Percentiles rank a stretch among this genome's conserved stretches.
These are phyloP conservation scores for Dasysyrphus tricinctus DNA, from an alignment of 2,888 invertebrate species.

Conservation along the genomic window DNA sequence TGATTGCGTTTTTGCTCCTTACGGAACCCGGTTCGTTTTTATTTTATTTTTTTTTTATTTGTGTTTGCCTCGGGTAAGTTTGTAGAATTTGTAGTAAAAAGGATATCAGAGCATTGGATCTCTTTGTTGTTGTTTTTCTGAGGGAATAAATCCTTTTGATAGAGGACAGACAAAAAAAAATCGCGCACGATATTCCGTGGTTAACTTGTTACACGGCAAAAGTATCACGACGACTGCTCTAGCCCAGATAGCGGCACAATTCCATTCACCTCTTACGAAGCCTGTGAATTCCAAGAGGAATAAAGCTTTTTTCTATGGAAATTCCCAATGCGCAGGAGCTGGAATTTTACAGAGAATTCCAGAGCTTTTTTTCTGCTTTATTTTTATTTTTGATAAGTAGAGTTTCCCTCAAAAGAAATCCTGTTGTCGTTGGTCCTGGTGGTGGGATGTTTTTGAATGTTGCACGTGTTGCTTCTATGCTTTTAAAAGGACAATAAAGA, in stretches of 20 bases:
- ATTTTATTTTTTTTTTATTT: background rate
- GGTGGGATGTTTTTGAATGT: slow-evolving; percentile 29
- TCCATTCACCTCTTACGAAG: slow-evolving; percentile 70
- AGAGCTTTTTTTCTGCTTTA: slow-evolving; percentile 12
- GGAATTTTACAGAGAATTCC: slow-evolving; percentile 37
- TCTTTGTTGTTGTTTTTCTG: slow-evolving; percentile 1
- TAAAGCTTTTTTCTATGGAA: slow-evolving; percentile 49
- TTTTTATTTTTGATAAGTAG: background rate
- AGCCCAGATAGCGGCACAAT: slow-evolving; percentile 74
- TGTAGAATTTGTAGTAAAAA: slow-evolving; percentile 21
- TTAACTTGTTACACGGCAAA: slow-evolving; percentile 73
- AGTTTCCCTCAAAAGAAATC: slow-evolving; percentile 9
- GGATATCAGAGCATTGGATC: background rate
- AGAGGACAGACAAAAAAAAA: background rate
- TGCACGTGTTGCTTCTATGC: slow-evolving; percentile 72
- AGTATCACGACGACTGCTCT: slow-evolving; percentile 73
- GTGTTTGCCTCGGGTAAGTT: slow-evolving; percentile 4
- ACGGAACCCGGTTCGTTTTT: background rate
- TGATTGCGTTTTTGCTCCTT: background rate
- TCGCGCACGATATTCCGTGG: slow-evolving; percentile 58
- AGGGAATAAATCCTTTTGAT: slow-evolving; percentile 20
- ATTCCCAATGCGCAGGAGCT: background rate
- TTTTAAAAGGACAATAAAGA: slow-evolving; percentile 29
- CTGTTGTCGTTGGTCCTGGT: slow-evolving; percentile 7
- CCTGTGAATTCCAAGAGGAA: slow-evolving; percentile 61